Conservation (phyloP, 2,888 invertebrate genomes). For the Antheraea yamamai region DNA sequence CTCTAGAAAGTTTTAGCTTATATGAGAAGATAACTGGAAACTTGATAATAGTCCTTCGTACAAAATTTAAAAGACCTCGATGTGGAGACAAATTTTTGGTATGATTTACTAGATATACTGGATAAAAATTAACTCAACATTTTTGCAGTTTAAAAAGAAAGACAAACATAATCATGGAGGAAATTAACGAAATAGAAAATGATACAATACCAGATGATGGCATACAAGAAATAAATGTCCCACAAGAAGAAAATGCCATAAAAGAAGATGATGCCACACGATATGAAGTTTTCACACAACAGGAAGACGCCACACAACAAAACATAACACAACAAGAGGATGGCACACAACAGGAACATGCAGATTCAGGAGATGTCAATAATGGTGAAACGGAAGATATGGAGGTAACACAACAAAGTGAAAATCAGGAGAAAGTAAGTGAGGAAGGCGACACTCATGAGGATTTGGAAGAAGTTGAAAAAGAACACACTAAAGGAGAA, state of each 20-base stretch:
- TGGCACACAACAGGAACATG: not conserved
- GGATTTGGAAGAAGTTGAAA: slow-evolving; percentile 33
- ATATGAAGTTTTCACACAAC: not conserved
- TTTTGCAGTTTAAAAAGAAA: slow-evolving; percentile 23
- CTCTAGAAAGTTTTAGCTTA: slow-evolving; percentile 53
- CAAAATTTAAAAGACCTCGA: slow-evolving; percentile 56
- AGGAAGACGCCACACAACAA: not conserved
- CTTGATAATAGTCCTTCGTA: slow-evolving; percentile 55
- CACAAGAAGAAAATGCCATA: not conserved
- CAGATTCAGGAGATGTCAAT: not conserved
- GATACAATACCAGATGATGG: not conserved
- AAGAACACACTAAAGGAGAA: slow-evolving; percentile 36
- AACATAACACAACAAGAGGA: not conserved
- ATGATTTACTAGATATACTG: slow-evolving; percentile 39
- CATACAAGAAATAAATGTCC: not conserved
- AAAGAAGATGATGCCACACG: not conserved
- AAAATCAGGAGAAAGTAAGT: slow-evolving; percentile 29
- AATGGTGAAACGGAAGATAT: not conserved
- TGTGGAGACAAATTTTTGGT: slow-evolving; percentile 60
- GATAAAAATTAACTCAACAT: slow-evolving; percentile 32
- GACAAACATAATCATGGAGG: slow-evolving; percentile 34
- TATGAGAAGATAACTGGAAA: slow-evolving; percentile 70
- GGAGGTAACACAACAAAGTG: slow-evolving; percentile 28
- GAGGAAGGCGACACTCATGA: slow-evolving; percentile 33
- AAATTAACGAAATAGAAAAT: slow-evolving; percentile 15